These are phyloP conservation scores for Mesitornis unicolor DNA, from an alignment of 2,113 vertebrate species.

Conservation along the genomic window DNA sequence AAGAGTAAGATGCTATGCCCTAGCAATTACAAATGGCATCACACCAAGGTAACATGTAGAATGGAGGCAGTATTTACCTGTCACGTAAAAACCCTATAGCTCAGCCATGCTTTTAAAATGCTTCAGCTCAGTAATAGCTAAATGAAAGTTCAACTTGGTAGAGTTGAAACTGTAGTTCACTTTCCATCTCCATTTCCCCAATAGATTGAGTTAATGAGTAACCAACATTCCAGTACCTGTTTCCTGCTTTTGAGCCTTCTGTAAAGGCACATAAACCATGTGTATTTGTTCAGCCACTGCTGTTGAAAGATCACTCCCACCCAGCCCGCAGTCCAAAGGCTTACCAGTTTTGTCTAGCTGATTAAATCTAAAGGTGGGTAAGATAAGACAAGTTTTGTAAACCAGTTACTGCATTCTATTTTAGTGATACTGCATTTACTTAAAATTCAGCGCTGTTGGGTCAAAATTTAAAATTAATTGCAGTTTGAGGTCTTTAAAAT, in stretches of 20 bases:
- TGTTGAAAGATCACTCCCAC: not conserved
- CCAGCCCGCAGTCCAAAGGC: constrained; percentile 17
- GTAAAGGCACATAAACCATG: not conserved
- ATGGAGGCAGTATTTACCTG: not conserved
- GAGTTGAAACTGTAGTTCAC: not conserved
- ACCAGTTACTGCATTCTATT: not conserved
- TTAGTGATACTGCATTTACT: not conserved
- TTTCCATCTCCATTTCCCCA: not conserved
- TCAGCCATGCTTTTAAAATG: not conserved
- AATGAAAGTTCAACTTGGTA: not conserved
- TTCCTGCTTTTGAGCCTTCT: not conserved
- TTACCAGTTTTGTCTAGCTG: not conserved
- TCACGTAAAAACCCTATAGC: not conserved
- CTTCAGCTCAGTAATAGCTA: not conserved
- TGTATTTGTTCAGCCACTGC: not conserved
- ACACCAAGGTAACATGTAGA: not conserved
- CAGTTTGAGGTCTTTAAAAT: not conserved
- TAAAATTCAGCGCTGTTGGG: not conserved
- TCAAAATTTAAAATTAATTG: not conserved
- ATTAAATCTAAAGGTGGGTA: not conserved
- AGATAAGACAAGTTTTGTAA: not conserved
- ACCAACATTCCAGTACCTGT: not conserved
- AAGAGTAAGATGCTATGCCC: not conserved
- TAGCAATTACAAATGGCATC: not conserved
- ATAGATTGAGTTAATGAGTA: not conserved